These are phyloP conservation scores for Melieria picta DNA, from an alignment of 2,888 invertebrate species.

Conservation along the genomic window DNA sequence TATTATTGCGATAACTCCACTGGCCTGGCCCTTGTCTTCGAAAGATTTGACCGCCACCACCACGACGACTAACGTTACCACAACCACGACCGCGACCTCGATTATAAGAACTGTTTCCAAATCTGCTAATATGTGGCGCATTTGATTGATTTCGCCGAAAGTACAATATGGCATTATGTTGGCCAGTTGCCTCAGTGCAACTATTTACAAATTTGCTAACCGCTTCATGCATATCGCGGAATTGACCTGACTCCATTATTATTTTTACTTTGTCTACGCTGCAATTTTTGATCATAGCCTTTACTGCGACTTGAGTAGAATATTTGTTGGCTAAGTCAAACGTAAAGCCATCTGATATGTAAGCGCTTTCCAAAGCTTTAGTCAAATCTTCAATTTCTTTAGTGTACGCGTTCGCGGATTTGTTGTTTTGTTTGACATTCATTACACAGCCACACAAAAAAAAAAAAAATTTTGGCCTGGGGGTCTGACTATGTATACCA, in stretches of 20 bases:
- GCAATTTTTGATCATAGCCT: slow-evolving; percentile 34
- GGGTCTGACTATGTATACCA: too few relatives aligned
- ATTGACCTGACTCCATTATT: slow-evolving; percentile 37
- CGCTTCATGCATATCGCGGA: slow-evolving; percentile 31
- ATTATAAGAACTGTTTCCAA: background rate
- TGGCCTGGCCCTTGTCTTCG: background rate
- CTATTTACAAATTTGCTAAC: slow-evolving; percentile 32
- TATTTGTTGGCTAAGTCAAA: slow-evolving; percentile 30
- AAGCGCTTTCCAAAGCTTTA: slow-evolving; percentile 32
- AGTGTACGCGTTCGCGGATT: slow-evolving; percentile 15
- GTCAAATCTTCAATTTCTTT: slow-evolving; percentile 29
- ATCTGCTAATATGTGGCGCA: background rate
- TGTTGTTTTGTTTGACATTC: slow-evolving; percentile 22
- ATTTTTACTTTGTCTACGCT: slow-evolving; percentile 28
- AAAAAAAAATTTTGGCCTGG: too few relatives aligned
- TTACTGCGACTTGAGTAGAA: slow-evolving; percentile 32
- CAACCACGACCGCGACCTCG: slow-evolving; percentile 4
- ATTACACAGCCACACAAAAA: too few relatives aligned
- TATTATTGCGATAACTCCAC: background rate
- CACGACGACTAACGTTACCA: background rate
- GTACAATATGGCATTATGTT: slow-evolving; percentile 28
- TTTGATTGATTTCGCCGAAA: slow-evolving; percentile 5
- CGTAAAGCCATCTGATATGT: slow-evolving; percentile 28
- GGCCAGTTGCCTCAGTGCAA: slow-evolving; percentile 34
- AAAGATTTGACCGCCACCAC: background rate